These are phyloP conservation scores for Nephrocerus scutellatus DNA, from an alignment of 2,888 invertebrate genomes.

Conservation along the genomic window DNA sequence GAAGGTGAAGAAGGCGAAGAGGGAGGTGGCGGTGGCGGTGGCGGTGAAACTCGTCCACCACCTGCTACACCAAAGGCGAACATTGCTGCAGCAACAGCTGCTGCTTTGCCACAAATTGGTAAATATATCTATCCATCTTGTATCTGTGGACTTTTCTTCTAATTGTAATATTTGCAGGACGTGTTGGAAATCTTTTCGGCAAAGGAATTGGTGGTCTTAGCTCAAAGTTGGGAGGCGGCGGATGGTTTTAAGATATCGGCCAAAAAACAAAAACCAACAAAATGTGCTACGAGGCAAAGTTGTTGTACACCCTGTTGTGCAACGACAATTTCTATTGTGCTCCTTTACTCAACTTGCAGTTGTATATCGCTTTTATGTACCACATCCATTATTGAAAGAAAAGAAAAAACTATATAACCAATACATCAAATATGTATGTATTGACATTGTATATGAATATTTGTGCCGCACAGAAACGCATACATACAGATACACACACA, in stretches of 20 bases:
- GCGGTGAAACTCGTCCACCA: conserved; percentile 35
- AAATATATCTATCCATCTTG: conserved; percentile 37
- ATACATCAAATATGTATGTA: no score
- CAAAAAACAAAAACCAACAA: no score
- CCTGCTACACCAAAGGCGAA: conserved; percentile 39
- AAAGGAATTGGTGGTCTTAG: conserved; percentile 86
- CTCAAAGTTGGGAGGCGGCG: conserved; percentile 79
- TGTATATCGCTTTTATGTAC: no score
- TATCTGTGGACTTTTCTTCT: conserved; percentile 51
- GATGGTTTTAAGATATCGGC: conserved; percentile 64
- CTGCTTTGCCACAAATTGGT: conserved; percentile 48
- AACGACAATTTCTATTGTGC: no score
- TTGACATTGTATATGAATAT: no score
- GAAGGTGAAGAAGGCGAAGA: conserved; percentile 35
- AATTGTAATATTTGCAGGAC: conserved; percentile 79
- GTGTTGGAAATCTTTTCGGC: conserved; percentile 83
- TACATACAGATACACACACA: no score
- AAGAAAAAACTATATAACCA: no score
- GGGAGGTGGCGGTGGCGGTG: conserved; percentile 33
- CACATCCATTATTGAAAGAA: no score
- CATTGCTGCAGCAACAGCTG: conserved; percentile 40
- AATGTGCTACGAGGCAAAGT: no score
- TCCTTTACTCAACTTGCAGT: no score
- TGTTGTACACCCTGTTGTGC: no score
- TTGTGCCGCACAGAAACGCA: no score